Conservation (phyloP, 2,797 vertebrate species). For the Eulemur coronatus region DNA sequence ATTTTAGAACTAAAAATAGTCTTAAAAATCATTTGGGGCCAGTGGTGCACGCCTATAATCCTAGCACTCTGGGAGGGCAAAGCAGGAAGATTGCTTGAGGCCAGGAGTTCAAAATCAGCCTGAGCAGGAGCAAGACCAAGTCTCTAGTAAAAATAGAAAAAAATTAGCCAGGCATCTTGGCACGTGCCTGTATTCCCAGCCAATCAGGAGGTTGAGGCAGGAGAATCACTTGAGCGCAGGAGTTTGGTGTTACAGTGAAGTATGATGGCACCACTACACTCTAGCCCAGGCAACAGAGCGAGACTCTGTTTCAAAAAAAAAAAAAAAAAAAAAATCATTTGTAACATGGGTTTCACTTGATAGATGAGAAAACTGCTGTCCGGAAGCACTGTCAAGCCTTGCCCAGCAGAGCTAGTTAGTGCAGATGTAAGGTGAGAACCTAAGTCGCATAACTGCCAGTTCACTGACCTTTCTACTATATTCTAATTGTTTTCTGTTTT, state of each 20-base stretch:
- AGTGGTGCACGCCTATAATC: neutral
- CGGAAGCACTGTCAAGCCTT: neutral
- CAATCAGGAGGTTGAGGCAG: neutral
- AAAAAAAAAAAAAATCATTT: neutral
- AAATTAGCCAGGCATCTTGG: neutral
- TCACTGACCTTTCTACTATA: neutral
- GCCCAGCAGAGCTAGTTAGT: neutral
- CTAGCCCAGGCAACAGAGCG: neutral
- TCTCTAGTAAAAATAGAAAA: neutral
- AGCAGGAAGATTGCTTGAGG: neutral
- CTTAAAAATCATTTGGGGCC: neutral
- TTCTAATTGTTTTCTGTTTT: neutral
- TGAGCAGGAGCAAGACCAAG: neutral
- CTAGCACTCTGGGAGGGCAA: neutral
- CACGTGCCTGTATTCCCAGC: neutral
- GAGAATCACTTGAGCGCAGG: neutral
- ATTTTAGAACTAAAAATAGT: conserved; percentile 6
- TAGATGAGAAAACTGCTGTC: neutral
- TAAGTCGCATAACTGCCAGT: neutral
- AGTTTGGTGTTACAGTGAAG: neutral
- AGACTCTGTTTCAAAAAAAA: neutral
- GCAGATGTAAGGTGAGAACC: neutral
- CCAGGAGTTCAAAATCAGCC: neutral
- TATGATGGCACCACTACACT: neutral
- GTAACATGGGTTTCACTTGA: neutral